Evolutionary conservation across 2,797 vertebrate genomes (phyloP).

Genomic region (Lepidocolaptes lacrymiger): DNA sequence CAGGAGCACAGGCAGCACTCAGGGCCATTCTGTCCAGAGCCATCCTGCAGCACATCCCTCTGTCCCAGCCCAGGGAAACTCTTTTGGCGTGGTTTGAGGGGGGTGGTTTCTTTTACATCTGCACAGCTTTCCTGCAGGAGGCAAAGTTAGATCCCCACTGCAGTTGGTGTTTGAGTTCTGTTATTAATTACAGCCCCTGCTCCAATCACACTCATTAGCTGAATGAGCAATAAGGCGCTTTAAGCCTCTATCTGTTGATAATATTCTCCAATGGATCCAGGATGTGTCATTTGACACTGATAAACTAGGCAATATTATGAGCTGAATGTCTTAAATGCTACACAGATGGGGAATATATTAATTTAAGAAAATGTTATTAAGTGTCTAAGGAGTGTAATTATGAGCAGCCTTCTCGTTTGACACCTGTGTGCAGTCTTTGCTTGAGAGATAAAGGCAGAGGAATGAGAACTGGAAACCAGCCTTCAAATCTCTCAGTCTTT

Average conservation of each 20-base stretch:
- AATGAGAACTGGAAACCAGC: conserved; percentile 31
- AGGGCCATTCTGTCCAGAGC: rapidly evolving
- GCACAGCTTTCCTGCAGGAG: neutral
- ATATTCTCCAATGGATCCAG: conserved; percentile 64
- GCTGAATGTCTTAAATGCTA: conserved; percentile 60
- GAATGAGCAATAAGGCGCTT: conserved; percentile 47
- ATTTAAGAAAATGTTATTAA: conserved; percentile 70
- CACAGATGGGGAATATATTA: conserved; percentile 64
- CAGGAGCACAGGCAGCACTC: rapidly evolving
- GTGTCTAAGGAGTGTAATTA: conserved; percentile 69
- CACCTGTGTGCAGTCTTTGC: conserved; percentile 57
- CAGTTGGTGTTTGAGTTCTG: neutral
- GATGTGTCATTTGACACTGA: conserved; percentile 74
- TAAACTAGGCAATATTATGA: conserved; percentile 71
- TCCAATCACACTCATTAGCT: conserved; percentile 43
- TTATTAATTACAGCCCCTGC: conserved; percentile 65
- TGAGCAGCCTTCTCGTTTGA: conserved; percentile 64
- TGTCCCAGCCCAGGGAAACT: rapidly evolving
- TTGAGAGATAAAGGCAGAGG: conserved; percentile 39
- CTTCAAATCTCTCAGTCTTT: neutral
- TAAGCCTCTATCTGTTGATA: conserved; percentile 67
- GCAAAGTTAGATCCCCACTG: neutral
- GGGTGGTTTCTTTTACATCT: neutral
- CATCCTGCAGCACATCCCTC: rapidly evolving
- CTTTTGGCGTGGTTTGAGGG: rapidly evolving